Evolutionary conservation across 2,797 vertebrate species (phyloP), one percentile per base, ranked within the genome.

Genomic region (Hoplostethus atlanticus): DNA sequence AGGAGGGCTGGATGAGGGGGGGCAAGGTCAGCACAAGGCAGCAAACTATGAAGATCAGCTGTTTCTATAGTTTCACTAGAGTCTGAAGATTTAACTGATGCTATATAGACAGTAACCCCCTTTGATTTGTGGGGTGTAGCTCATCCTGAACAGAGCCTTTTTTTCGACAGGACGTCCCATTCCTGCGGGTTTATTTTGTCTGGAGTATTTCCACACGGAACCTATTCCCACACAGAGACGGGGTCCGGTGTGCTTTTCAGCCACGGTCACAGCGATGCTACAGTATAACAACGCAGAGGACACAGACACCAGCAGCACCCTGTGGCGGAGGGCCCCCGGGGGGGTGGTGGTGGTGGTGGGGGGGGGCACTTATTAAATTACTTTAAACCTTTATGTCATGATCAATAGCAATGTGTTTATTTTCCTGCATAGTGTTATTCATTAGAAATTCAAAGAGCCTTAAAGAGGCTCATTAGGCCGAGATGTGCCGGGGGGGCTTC

Each of bases 381-480:
- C 79, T 79, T 75, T 86, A 87, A 91, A 93, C 90, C 83, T 83
- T 92, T 89, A 93, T 91, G 84, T 84, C 80, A 76, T 93, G 91
- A 94, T 95, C 93, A 93, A 93, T 94, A 93, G 81, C 88, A 93
- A 93, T 92, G 87, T 94, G 93, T 95, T 95, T 94, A 93, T 94
- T 92, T 92, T 89, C 72, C 88, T 84, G 90, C 77, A 69, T 85
- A 67, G 86, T 85, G 91, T 92, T 89, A 94, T 94, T 94, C 92
- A 94, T 94, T 94, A 94, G 89, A 85, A 90, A 92, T 92, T 92
- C 88, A 90, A 92, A 91, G 89, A 83, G 77, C 77, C 87, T 87
- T 92, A 88, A 91, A 88, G 89, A 93, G 91, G 89, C 90, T 91
- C 84, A 89, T 81, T 88, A 92, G 85, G 71, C 76, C 85, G 90